Conservation (phyloP, 2,113 vertebrate species). For the Sander vitreus region DNA sequence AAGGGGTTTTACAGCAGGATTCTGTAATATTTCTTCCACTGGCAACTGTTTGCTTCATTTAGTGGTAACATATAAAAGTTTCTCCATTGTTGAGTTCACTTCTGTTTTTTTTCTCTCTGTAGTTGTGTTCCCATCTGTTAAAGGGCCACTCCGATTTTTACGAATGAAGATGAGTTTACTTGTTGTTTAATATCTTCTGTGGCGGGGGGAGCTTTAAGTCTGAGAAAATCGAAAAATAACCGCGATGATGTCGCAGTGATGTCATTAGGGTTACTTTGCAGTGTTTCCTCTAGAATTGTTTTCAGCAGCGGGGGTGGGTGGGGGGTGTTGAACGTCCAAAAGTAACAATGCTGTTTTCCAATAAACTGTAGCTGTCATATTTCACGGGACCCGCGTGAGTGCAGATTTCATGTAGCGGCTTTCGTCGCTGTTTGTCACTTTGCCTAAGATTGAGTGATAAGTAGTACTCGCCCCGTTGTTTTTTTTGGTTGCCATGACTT, state of each 20-base stretch:
- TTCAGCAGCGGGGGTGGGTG: no score
- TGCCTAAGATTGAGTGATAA: no score
- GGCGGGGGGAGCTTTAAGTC: background rate
- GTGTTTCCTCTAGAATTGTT: no score
- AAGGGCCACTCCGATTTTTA: background rate
- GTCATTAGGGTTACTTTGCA: background rate
- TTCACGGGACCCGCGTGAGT: no score
- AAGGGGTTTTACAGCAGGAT: background rate
- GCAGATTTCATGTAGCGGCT: no score
- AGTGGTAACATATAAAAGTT: conserved; percentile 41
- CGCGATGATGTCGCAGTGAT: no score
- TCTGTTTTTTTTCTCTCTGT: conserved; percentile 4
- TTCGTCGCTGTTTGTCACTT: no score
- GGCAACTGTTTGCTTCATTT: conserved; percentile 28
- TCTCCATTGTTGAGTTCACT: conserved; percentile 5
- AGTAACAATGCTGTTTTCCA: no score
- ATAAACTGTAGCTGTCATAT: no score
- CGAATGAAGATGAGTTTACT: background rate
- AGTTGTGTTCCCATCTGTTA: background rate
- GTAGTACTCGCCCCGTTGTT: no score
- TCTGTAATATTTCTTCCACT: conserved; percentile 6
- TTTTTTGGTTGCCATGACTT: no score
- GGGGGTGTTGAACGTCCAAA: no score
- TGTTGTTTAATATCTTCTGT: background rate
- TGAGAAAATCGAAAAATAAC: background rate